Percentiles rank a stretch among this genome's conserved stretches.
These are phyloP conservation scores for Lycaena phlaeas DNA, from an alignment of 2,888 invertebrate species.

Conservation along the genomic window DNA sequence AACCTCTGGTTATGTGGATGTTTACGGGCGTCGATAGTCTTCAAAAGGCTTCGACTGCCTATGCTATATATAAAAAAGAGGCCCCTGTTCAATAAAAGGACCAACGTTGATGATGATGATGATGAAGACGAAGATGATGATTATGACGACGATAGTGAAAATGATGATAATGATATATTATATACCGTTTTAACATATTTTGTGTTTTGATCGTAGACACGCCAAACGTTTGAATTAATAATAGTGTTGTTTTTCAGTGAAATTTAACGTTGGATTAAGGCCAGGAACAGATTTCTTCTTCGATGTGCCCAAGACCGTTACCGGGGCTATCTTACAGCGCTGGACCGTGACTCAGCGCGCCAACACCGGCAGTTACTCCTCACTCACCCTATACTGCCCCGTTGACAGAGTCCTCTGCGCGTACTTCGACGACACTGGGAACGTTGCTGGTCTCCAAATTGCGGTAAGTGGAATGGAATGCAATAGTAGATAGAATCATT, in stretches of 20 bases:
- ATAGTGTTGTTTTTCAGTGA: constrained; percentile 18
- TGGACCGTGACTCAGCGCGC: constrained; percentile 27
- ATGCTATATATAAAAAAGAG: too few relatives aligned
- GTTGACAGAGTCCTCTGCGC: constrained; percentile 31
- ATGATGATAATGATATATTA: too few relatives aligned
- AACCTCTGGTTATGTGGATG: too few relatives aligned
- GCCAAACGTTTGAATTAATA: background rate
- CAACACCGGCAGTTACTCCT: constrained; percentile 19
- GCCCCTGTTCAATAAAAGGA: too few relatives aligned
- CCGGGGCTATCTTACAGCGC: constrained; percentile 24
- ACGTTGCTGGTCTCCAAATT: constrained; percentile 39
- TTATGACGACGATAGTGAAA: too few relatives aligned
- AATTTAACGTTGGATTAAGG: constrained; percentile 20
- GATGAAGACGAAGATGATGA: too few relatives aligned
- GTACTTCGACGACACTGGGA: constrained; percentile 33
- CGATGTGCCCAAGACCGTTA: constrained; percentile 25
- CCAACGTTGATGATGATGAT: too few relatives aligned
- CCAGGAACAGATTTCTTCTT: constrained; percentile 28
- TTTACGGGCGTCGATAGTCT: too few relatives aligned
- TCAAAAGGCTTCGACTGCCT: too few relatives aligned
- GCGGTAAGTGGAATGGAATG: constrained; percentile 32
- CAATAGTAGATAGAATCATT: too few relatives aligned
- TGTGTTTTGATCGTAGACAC: background rate
- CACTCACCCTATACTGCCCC: constrained; percentile 35
- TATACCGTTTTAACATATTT: too few relatives aligned